Percentiles rank a stretch among this genome's conserved stretches.
Conservation (phyloP, 2,797 vertebrate species). For the Syngnathus rostellatus region DNA sequence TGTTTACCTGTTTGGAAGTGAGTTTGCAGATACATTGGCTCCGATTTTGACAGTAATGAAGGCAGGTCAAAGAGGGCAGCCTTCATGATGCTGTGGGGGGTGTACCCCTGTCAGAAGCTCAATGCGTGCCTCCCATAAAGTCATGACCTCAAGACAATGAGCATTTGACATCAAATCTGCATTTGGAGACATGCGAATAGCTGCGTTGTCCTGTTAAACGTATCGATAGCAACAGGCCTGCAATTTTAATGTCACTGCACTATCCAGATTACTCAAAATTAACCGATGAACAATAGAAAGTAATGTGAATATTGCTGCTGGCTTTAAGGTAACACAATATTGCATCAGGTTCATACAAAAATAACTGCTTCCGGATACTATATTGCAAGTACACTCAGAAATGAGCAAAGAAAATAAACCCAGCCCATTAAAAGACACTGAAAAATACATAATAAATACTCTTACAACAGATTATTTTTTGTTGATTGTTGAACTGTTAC, state of each 20-base stretch:
- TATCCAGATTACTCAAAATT: neutral
- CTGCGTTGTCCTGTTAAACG: neutral
- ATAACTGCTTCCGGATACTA: no score
- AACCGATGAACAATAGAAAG: neutral
- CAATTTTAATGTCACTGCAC: neutral
- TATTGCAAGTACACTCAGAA: no score
- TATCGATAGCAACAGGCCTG: no score
- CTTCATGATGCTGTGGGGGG: constrained; percentile 38
- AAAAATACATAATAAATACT: no score
- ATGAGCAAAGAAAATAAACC: no score
- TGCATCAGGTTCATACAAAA: no score
- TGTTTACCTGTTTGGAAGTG: neutral
- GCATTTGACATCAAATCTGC: constrained; percentile 42
- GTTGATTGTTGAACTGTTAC: no score
- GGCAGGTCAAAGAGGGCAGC: constrained; percentile 14
- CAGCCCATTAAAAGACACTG: no score
- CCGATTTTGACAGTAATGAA: neutral
- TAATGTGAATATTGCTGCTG: no score
- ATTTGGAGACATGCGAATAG: constrained; percentile 8
- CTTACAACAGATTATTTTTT: no score
- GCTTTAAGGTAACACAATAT: no score
- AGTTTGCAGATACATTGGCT: neutral
- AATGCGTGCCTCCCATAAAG: constrained; percentile 32
- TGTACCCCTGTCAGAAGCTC: constrained; percentile 38
- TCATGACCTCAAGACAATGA: constrained; percentile 37